Percentiles rank a stretch among this genome's conserved stretches.
These are phyloP conservation scores for Heptranchias perlo DNA, from an alignment of 2,113 vertebrate genomes.

Conservation along the genomic window DNA sequence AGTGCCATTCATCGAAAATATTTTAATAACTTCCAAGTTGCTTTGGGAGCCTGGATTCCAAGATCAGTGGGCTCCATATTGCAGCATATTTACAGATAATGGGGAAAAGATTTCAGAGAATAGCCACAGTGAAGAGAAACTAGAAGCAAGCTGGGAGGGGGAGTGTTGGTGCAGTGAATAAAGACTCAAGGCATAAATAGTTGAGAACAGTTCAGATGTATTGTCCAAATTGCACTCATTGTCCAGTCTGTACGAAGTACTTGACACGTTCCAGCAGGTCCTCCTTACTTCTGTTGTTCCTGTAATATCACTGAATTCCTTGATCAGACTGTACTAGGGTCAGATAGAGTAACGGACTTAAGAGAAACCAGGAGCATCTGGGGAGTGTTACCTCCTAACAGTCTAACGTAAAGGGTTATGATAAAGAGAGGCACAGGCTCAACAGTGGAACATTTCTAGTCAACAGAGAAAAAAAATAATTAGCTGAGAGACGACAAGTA, in stretches of 20 bases:
- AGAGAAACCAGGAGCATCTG: background rate
- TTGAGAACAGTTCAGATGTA: background rate
- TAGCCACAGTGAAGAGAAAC: background rate
- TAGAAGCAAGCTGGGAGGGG: background rate
- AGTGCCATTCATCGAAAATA: background rate
- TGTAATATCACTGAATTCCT: background rate
- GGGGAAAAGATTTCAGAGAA: background rate
- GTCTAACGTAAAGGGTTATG: background rate
- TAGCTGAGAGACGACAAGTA: too few species aligned
- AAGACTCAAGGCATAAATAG: background rate
- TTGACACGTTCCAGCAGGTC: background rate
- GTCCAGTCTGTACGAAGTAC: background rate
- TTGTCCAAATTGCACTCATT: background rate
- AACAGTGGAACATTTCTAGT: background rate
- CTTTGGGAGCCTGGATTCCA: background rate
- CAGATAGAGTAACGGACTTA: background rate
- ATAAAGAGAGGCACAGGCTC: background rate
- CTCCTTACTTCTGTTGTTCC: background rate
- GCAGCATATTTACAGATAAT: background rate
- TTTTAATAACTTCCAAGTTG: background rate
- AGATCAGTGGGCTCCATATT: background rate
- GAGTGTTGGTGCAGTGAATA: background rate
- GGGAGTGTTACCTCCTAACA: background rate
- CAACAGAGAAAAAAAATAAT: too few species aligned
- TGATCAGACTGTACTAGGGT: background rate